Conservation (phyloP, 1,140 invertebrate species). For the Tenebrio molitor region DNA sequence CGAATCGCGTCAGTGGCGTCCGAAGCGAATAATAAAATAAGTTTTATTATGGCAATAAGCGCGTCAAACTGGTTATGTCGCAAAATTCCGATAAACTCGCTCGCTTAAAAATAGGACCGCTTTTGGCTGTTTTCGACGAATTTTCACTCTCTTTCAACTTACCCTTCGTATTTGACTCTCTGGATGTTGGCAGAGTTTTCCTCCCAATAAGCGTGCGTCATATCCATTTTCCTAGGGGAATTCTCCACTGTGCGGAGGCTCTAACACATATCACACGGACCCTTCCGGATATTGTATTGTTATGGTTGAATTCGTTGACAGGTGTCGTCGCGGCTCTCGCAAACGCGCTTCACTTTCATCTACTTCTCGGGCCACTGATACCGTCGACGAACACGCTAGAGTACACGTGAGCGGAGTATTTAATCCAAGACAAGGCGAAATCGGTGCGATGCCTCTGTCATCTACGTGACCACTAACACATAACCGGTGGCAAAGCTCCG, state of each 20-base stretch:
- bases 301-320: slow-evolving; percentile 30
- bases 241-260: background rate
- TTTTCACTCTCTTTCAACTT: slow-evolving; percentile 28
- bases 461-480: slow-evolving; percentile 50
- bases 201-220: slow-evolving; percentile 57
- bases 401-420: slow-evolving; percentile 58
- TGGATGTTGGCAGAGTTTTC: slow-evolving; percentile 58
- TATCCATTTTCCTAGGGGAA: slow-evolving; percentile 53
- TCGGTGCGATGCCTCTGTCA: slow-evolving; percentile 40
- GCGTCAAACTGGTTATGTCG: slow-evolving; percentile 38
- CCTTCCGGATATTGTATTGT: slow-evolving; percentile 9
- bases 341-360: slow-evolving; percentile 40
- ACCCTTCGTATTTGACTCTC: slow-evolving; percentile 60
- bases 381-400: slow-evolving; percentile 56
- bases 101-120: slow-evolving; percentile 15
- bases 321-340: slow-evolving; percentile 44
- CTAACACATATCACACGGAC: slow-evolving; percentile 16
- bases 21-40: slow-evolving; percentile 4
- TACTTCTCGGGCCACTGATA: slow-evolving; percentile 56
- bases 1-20: slow-evolving; percentile 30
- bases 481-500: background rate
- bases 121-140: slow-evolving; percentile 7
- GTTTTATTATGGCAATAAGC: slow-evolving; percentile 10
- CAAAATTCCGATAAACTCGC: slow-evolving; percentile 6
- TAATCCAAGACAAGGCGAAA: slow-evolving; percentile 43